A percentile compares a stretch with the other conserved stretches of the same genome.
phyloP scores from a whole-genome alignment of 2,888 invertebrate species.

The Morpho helenor region DNA sequence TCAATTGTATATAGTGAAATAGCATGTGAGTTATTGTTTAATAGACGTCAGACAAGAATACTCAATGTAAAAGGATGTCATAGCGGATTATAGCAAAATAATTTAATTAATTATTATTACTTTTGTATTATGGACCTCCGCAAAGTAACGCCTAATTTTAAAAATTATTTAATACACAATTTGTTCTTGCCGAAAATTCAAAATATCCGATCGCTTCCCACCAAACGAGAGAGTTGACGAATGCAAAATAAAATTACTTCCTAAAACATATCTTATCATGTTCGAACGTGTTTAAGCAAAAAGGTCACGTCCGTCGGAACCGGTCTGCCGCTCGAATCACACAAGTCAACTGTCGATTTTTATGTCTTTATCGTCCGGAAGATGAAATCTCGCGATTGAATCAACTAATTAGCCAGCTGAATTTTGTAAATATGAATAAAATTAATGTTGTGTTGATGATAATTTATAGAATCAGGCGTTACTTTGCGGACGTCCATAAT shows the following conservation, averaged over 20 bases:
- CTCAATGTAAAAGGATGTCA: too few species aligned
- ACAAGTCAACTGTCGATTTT: background rate
- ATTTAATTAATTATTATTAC: too few species aligned
- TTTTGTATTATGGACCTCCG: too few species aligned
- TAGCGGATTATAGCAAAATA: too few species aligned
- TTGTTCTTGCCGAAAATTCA: background rate
- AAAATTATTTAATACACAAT: too few species aligned
- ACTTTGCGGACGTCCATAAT: too few species aligned
- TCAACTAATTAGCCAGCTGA: background rate
- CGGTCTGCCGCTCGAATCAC: background rate
- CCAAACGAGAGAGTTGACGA: background rate
- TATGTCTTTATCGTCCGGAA: conserved; percentile 2
- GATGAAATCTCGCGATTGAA: background rate
- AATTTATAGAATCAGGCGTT: too few species aligned
- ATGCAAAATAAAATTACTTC: background rate
- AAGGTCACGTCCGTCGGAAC: conserved; percentile 1
- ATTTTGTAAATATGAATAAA: background rate
- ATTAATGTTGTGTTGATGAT: background rate
- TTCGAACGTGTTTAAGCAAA: background rate
- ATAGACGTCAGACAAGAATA: too few species aligned
- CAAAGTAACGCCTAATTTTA: too few species aligned
- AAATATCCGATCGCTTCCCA: background rate
- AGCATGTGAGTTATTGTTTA: too few species aligned
- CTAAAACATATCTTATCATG: background rate
- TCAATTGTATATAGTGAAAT: too few species aligned